A percentile compares a stretch with the other conserved stretches of the same genome.
These are phyloP conservation scores for Cynopterus sphinx DNA, from an alignment of 2,797 vertebrate species.

Conservation along the genomic window DNA sequence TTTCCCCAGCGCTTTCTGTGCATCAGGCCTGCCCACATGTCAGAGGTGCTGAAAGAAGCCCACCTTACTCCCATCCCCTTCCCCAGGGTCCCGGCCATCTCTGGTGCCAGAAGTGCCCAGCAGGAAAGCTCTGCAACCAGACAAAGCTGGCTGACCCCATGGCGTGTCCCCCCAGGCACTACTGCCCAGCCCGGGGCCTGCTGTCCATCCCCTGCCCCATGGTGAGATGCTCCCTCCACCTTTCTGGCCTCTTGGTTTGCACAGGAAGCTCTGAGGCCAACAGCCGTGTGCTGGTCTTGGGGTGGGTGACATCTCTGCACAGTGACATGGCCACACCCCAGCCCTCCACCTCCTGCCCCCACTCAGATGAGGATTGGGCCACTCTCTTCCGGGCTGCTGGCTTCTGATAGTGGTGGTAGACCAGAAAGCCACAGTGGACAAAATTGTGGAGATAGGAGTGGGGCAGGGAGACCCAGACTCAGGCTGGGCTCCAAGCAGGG, in stretches of 20 bases:
- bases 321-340: neutral
- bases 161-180: slow-evolving; percentile 91
- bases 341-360: no score
- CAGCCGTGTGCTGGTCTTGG: no score
- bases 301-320: neutral
- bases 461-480: neutral
- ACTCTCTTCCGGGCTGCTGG: neutral
- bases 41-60: neutral
- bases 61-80: neutral
- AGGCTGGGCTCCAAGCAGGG: neutral
- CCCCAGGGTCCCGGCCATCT: slow-evolving; percentile 86
- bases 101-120: slow-evolving; percentile 87
- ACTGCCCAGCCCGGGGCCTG: slow-evolving; percentile 88
- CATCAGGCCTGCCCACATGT: neutral
- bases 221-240: slow-evolving; percentile 79
- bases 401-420: neutral
- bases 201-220: slow-evolving; percentile 86
- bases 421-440: neutral
- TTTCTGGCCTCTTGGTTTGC: neutral
- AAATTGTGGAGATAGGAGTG: neutral
- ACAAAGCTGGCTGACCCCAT: slow-evolving; percentile 86
- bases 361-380: neutral
- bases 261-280: neutral
- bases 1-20: neutral
- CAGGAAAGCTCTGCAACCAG: slow-evolving; percentile 90